A percentile compares a stretch with the other conserved stretches of the same genome.
phyloP scores from a whole-genome alignment of 2,113 vertebrate species.

The Catharus bicknelli region DNA sequence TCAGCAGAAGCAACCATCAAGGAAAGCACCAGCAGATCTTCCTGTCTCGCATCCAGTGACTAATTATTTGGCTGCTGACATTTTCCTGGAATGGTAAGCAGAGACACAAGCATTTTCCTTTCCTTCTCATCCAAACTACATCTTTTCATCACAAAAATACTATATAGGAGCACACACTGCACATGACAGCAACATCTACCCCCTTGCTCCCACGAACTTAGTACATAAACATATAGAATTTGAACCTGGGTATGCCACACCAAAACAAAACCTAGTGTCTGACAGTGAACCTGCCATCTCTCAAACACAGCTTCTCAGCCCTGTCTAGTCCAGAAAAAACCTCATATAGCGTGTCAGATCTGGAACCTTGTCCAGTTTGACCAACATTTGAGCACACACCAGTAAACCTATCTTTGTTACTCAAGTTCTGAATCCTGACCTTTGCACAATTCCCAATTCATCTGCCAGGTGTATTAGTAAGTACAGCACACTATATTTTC shows the following conservation, averaged over 20 bases:
- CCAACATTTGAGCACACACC: background rate
- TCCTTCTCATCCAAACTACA: background rate
- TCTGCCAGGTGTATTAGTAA: background rate
- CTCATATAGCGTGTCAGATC: background rate
- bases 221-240: background rate
- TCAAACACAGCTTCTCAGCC: background rate
- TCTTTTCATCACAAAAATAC: background rate
- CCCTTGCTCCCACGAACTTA: background rate
- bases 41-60: background rate
- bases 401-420: background rate
- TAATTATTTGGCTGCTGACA: background rate
- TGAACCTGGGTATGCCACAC: background rate
- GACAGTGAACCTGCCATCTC: background rate
- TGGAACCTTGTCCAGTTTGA: background rate
- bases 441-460: background rate
- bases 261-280: background rate
- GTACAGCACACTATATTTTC: background rate
- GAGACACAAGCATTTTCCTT: background rate
- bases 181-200: background rate
- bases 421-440: background rate
- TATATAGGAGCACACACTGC: accelerated
- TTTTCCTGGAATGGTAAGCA: background rate
- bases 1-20: background rate
- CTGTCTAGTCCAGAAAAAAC: background rate
- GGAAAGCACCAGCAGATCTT: background rate